These are phyloP conservation scores for Papilio helenus DNA, from an alignment of 1,140 invertebrate species.

Conservation along the genomic window DNA sequence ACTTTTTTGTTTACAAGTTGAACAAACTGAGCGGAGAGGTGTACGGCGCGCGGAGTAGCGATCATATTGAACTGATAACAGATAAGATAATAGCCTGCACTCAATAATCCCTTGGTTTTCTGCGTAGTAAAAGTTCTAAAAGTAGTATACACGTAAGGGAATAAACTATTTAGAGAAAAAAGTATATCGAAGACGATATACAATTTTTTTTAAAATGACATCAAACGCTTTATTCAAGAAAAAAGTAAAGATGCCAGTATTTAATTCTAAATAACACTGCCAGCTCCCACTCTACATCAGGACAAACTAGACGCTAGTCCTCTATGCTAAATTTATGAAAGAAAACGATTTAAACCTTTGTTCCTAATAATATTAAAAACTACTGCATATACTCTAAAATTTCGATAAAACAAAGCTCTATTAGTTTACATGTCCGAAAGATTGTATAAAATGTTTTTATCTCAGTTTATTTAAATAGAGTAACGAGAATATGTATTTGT, in stretches of 20 bases:
- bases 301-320: not conserved
- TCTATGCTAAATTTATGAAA: not conserved
- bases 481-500: not conserved
- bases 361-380: not conserved
- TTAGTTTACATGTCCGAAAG: not conserved
- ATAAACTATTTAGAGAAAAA: not conserved
- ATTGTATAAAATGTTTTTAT: not conserved
- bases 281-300: not conserved
- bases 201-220: not conserved
- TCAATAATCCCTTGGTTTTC: constrained; percentile 59
- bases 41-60: constrained; percentile 64
- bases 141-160: not conserved
- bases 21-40: constrained; percentile 52
- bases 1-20: constrained; percentile 43
- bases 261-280: not conserved
- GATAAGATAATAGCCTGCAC: constrained; percentile 75
- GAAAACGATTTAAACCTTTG: not conserved
- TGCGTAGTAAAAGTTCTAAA: constrained; percentile 38
- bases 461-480: not conserved
- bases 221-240: not conserved
- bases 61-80: constrained; percentile 76
- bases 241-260: not conserved
- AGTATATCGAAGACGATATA: not conserved
- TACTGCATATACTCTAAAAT: not conserved
- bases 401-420: not conserved